These are phyloP conservation scores for Cynopterus brachyotis DNA, from an alignment of 2,113 vertebrate genomes.

Conservation along the genomic window DNA sequence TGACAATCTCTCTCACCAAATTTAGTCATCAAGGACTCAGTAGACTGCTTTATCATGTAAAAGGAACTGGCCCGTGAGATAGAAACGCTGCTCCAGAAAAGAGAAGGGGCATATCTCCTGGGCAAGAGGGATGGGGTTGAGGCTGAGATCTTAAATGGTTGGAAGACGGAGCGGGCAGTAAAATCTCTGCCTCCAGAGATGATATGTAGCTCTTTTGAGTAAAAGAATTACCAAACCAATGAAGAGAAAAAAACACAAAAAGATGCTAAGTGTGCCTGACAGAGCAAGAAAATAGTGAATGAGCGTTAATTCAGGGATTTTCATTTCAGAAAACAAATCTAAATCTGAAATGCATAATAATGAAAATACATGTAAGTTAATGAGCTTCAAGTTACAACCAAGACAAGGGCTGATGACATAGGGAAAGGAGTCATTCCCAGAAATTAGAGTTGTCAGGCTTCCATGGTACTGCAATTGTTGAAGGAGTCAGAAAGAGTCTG, in stretches of 20 bases:
- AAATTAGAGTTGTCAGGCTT: not conserved
- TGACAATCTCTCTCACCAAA: not conserved
- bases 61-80: not conserved
- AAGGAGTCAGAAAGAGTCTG: not conserved
- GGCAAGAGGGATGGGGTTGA: not conserved
- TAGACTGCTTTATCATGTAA: not conserved
- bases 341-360: not conserved
- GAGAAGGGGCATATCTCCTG: not conserved
- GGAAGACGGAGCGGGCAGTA: not conserved
- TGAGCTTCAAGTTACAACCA: not conserved
- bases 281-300: not conserved
- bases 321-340: slow-evolving; percentile 13
- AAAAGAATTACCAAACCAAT: not conserved
- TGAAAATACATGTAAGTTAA: not conserved
- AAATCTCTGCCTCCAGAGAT: not conserved
- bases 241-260: not conserved
- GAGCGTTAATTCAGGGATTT: not conserved
- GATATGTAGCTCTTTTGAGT: not conserved
- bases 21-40: not conserved
- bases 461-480: accelerated
- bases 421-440: not conserved
- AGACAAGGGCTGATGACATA: not conserved
- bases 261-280: not conserved
- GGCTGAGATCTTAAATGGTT: not conserved
- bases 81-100: not conserved